These are phyloP conservation scores for Columba janthina DNA, from an alignment of 2,113 vertebrate species.

Conservation along the genomic window DNA sequence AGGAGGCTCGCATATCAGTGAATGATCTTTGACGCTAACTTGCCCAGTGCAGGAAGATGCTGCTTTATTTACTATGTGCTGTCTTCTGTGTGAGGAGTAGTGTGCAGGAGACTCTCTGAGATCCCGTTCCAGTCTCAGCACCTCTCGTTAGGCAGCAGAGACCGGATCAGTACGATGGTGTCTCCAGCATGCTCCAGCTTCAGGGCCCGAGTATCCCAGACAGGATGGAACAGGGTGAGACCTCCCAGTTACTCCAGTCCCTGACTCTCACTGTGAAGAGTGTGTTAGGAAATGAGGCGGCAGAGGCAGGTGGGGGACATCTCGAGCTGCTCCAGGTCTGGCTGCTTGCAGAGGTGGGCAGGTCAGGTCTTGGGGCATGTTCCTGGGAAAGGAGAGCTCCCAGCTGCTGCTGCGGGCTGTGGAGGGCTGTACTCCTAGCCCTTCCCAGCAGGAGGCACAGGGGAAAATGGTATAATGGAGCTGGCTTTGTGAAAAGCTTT, in stretches of 20 bases:
- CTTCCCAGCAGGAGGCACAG: slow-evolving; percentile 59
- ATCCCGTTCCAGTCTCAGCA: not conserved
- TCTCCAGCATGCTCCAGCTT: not conserved
- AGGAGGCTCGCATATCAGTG: slow-evolving; percentile 26
- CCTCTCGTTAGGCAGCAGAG: not conserved
- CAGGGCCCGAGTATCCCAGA: not conserved
- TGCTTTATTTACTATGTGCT: not conserved
- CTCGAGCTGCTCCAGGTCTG: not conserved
- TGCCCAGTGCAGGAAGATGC: not conserved
- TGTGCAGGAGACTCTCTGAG: not conserved
- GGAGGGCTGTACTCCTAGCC: slow-evolving; percentile 28
- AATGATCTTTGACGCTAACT: slow-evolving; percentile 43
- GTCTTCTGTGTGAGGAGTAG: not conserved
- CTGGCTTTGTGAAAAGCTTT: slow-evolving; percentile 49
- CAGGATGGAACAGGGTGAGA: not conserved
- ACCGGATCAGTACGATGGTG: fast-evolving
- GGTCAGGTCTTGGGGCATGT: not conserved
- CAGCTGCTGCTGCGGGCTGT: not conserved
- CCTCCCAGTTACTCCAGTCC: not conserved
- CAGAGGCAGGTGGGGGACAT: not conserved
- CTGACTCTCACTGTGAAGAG: not conserved
- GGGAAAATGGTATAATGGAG: slow-evolving; percentile 13
- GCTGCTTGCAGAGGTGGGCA: not conserved
- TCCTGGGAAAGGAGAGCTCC: not conserved
- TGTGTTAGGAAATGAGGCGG: not conserved